phyloP scores from a whole-genome alignment of 2,888 invertebrate species.

The Cataglyphis cursor region DNA sequence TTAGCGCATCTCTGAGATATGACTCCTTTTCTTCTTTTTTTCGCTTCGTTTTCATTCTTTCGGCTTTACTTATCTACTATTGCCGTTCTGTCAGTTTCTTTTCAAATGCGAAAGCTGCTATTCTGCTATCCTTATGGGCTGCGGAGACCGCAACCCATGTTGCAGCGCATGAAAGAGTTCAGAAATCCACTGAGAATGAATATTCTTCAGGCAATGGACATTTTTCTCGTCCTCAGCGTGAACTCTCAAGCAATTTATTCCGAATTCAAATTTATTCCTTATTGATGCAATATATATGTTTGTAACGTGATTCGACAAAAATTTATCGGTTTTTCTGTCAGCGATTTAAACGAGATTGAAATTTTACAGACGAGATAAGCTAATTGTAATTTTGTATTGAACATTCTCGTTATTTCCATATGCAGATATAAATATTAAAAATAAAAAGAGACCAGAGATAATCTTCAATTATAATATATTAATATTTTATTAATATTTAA shows the following conservation, averaged over 20 bases:
- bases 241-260: slow-evolving; percentile 29
- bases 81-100: slow-evolving; percentile 51
- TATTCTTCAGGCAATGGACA: slow-evolving; percentile 43
- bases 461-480: not conserved
- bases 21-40: slow-evolving; percentile 19
- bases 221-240: slow-evolving; percentile 32
- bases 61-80: slow-evolving; percentile 45
- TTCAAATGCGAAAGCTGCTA: slow-evolving; percentile 47
- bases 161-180: slow-evolving; percentile 24
- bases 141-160: slow-evolving; percentile 10
- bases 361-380: not conserved
- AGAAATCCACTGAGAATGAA: slow-evolving; percentile 52
- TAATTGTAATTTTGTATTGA: not conserved
- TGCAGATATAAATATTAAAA: not conserved
- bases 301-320: slow-evolving; percentile 18
- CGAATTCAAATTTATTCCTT: not conserved
- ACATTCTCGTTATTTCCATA: not conserved
- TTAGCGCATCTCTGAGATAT: not conserved
- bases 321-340: slow-evolving; percentile 20
- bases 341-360: not conserved
- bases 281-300: slow-evolving; percentile 9
- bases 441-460: not conserved
- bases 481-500: not conserved
- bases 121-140: slow-evolving; percentile 40
- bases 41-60: slow-evolving; percentile 47